These are phyloP conservation scores for Varanus salvator DNA, from an alignment of 2,113 vertebrate species.

Conservation along the genomic window DNA sequence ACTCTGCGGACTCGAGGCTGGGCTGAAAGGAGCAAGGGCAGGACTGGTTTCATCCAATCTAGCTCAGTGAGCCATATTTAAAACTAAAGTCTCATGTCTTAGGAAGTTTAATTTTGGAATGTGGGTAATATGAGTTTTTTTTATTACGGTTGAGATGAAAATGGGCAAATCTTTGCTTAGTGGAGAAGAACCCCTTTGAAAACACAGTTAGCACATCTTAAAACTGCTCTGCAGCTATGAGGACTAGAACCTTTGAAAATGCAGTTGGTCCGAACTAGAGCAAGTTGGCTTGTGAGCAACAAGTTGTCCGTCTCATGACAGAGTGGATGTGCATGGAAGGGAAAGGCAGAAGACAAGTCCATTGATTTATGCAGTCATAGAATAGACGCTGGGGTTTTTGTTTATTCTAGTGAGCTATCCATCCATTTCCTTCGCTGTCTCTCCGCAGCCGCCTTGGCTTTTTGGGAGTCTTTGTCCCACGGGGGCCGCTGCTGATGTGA, in stretches of 20 bases:
- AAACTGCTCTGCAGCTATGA: background rate
- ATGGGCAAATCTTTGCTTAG: background rate
- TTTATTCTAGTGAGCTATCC: background rate
- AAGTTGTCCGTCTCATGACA: background rate
- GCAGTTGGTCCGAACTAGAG: background rate
- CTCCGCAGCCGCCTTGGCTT: background rate
- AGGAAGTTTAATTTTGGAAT: background rate
- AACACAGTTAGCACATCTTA: background rate
- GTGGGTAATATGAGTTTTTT: background rate
- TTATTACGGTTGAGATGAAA: background rate
- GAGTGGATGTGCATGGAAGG: background rate
- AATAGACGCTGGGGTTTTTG: background rate
- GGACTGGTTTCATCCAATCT: fast-evolving
- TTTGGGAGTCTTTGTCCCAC: background rate
- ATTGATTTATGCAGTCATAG: background rate
- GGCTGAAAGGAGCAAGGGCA: background rate
- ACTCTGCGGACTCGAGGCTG: background rate
- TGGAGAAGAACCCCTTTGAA: background rate
- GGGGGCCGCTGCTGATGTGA: background rate
- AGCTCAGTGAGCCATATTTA: background rate
- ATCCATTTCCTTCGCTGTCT: background rate
- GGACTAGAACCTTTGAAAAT: background rate
- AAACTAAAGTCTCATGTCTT: background rate
- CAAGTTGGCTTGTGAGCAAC: background rate
- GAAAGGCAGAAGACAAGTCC: background rate